Conservation (phyloP, 1,140 invertebrate genomes). For the Trichoplusia ni region DNA sequence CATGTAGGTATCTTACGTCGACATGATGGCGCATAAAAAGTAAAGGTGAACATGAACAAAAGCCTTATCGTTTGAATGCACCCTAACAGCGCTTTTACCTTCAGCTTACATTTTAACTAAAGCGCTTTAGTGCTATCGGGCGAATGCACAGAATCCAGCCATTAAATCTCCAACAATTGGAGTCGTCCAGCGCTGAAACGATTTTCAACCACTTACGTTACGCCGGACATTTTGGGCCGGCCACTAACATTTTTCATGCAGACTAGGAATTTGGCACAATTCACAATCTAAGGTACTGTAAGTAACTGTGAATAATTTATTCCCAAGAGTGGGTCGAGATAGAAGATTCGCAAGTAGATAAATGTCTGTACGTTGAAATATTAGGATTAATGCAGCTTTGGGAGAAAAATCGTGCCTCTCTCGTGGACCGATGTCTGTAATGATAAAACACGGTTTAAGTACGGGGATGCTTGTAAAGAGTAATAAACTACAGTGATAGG, state of each 20-base stretch:
- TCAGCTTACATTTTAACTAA: constrained; percentile 35
- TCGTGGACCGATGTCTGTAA: neutral
- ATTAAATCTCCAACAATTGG: constrained; percentile 38
- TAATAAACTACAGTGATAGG: too few relatives aligned
- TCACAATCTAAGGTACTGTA: constrained; percentile 16
- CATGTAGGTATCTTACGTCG: constrained; percentile 12
- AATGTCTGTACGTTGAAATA: constrained; percentile 17
- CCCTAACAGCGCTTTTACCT: constrained; percentile 25
- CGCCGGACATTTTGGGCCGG: constrained; percentile 29
- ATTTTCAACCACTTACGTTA: constrained; percentile 35
- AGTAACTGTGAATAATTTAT: constrained; percentile 23
- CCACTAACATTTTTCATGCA: constrained; percentile 35
- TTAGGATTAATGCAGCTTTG: constrained; percentile 7
- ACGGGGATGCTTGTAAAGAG: too few relatives aligned
- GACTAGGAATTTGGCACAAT: constrained; percentile 21
- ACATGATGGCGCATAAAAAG: constrained; percentile 14
- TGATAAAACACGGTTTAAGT: too few relatives aligned
- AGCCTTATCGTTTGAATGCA: constrained; percentile 25
- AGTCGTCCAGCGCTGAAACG: constrained; percentile 29
- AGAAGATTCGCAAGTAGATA: constrained; percentile 17
- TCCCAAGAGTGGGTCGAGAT: constrained; percentile 14
- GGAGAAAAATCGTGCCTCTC: neutral
- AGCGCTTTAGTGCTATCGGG: constrained; percentile 34
- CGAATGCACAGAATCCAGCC: constrained; percentile 30
- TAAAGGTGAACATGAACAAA: constrained; percentile 16